A percentile compares a stretch with the other conserved stretches of the same genome.
phyloP scores from a whole-genome alignment of 2,797 vertebrate genomes.

The Bucorvus abyssinicus region DNA sequence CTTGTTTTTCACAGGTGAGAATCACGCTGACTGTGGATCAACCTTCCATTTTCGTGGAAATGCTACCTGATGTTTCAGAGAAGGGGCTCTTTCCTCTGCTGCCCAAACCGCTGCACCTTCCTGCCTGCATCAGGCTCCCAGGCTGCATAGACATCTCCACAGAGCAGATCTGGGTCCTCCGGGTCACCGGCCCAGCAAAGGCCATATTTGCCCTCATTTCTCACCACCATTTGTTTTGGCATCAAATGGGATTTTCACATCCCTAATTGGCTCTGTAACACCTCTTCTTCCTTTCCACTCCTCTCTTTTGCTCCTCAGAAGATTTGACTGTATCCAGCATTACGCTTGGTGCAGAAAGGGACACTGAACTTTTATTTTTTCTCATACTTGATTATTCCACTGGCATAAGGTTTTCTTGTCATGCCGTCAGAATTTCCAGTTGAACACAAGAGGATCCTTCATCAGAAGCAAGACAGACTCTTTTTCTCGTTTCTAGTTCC shows the following conservation, averaged over 20 bases:
- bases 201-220: not conserved
- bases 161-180: not conserved
- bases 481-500: not conserved
- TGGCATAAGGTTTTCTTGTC: not conserved
- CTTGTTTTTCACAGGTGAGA: not conserved
- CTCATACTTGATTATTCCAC: not conserved
- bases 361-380: not conserved
- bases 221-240: not conserved
- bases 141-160: not conserved
- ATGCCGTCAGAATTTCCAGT: not conserved
- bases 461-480: not conserved
- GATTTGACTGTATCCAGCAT: not conserved
- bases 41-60: not conserved
- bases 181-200: not conserved
- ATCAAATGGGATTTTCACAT: not conserved
- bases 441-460: not conserved
- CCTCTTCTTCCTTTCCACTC: not conserved
- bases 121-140: not conserved
- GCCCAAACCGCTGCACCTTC: not conserved
- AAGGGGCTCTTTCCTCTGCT: not conserved
- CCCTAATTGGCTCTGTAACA: not conserved
- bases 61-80: not conserved
- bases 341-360: not conserved
- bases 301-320: not conserved
- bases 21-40: not conserved